phyloP scores from a whole-genome alignment of 2,797 vertebrate genomes.

The Todus mexicanus region DNA sequence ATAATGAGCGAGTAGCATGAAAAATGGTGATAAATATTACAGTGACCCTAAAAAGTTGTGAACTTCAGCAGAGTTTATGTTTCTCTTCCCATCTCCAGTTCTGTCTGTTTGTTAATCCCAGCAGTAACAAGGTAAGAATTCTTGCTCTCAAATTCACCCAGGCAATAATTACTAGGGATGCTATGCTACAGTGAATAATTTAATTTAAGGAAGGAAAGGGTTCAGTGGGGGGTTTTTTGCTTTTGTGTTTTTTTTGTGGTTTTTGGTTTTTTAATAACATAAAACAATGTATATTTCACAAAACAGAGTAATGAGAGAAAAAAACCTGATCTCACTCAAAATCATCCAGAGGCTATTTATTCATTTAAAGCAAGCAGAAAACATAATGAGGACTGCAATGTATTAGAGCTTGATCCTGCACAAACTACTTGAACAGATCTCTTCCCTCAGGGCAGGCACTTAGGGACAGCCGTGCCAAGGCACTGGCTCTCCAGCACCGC shows the following conservation, averaged over 20 bases:
- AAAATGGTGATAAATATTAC: not conserved
- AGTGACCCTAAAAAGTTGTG: not conserved
- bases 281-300: not conserved
- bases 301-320: not conserved
- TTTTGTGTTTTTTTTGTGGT: too few species aligned
- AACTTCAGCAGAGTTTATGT: not conserved
- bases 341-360: not conserved
- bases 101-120: not conserved
- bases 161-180: not conserved
- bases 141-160: not conserved
- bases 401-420: not conserved
- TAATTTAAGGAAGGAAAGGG: not conserved
- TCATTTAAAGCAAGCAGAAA: not conserved
- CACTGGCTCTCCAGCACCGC: rapidly evolving
- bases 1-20: not conserved
- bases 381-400: not conserved
- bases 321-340: not conserved
- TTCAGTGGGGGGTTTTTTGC: too few species aligned
- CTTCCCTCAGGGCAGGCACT: not conserved
- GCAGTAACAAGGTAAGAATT: not conserved
- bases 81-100: not conserved
- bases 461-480: rapidly evolving
- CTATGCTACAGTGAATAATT: not conserved
- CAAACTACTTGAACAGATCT: not conserved
- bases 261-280: too few species aligned